phyloP scores from a whole-genome alignment of 2,113 vertebrate genomes.

The Siniperca knerii region DNA sequence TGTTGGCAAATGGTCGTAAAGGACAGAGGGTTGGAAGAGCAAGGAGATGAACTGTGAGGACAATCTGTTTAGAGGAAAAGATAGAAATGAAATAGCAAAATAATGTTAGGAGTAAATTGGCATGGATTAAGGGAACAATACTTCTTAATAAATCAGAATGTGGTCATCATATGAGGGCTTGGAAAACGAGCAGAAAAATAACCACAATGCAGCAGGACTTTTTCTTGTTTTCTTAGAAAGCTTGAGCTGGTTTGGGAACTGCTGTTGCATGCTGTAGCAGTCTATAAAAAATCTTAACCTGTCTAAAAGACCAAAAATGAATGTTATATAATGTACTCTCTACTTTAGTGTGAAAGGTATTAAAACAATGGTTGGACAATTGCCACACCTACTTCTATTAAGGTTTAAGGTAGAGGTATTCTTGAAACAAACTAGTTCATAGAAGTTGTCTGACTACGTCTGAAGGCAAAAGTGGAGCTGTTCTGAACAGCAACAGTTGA shows the following conservation, averaged over 20 bases:
- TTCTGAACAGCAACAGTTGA: neutral
- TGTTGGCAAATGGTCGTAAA: slow-evolving; percentile 62
- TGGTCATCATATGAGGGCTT: neutral
- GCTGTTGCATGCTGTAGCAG: neutral
- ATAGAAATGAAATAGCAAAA: slow-evolving; percentile 26
- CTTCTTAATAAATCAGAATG: slow-evolving; percentile 34
- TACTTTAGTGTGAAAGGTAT: no score
- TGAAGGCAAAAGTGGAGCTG: neutral
- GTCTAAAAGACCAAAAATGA: neutral
- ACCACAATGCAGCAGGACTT: neutral
- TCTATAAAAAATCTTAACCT: neutral
- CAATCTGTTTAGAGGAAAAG: slow-evolving; percentile 53
- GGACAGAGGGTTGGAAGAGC: slow-evolving; percentile 49
- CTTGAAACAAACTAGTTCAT: neutral
- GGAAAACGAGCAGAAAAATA: slow-evolving; percentile 16
- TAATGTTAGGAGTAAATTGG: slow-evolving; percentile 26
- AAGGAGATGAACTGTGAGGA: slow-evolving; percentile 42
- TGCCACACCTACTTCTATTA: no score
- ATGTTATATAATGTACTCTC: no score
- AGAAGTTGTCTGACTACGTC: neutral
- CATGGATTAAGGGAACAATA: slow-evolving; percentile 26
- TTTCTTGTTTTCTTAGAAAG: neutral
- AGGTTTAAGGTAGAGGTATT: neutral
- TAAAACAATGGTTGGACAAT: no score
- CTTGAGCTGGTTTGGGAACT: neutral